Evolutionary conservation across 2,797 vertebrate genomes (phyloP), one percentile per base, ranked within the genome.

Genomic region (Syngnathus acus): DNA sequence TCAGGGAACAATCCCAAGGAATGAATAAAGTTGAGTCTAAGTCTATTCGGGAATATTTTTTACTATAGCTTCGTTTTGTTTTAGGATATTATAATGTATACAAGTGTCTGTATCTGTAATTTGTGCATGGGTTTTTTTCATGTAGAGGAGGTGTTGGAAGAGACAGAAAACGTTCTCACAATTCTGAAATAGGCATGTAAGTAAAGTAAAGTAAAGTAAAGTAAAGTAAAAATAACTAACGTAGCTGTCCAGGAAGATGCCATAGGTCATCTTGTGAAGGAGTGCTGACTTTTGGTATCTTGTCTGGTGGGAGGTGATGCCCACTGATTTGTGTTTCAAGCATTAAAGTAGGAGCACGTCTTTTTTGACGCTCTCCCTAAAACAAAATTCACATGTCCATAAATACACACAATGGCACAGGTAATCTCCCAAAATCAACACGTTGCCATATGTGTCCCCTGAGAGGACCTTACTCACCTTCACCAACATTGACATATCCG

Each of bases 181-280:
- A 45, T 45, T 10, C 17, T 50, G 55, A 26, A 58, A 48, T 48
- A 48, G 45, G 0, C 45, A 48, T 48, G 45, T 48, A 42, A 57
- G 54, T 32, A 3, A 3, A 14, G 6, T 58, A 26, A 9, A 37
- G 55, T 9, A 14, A 6, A 59, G 54, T 32, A 3, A 3, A 14
- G 6, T 58, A 26, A 9, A 37, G 55, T 9, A 14, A 6, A 59
- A 8, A 60, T 55, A n/a, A 9, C 23, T 93, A 79, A 95, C 93
- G 86, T 67, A 95, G 88, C 62, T 90, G 85, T 83, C 94, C 94
- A 10, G 94, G 95, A 54, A 95, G 89, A 69, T 82, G 89, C 88
- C 92, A 93, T 75, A 92, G 78, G 2, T 91, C 90, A 2, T 87
- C 90, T 37, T 85, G 71, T 7, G 66, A 19, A 57, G 72, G 14